These are phyloP conservation scores for Drosophila tani DNA, from an alignment of 1,140 invertebrate genomes.

Conservation along the genomic window DNA sequence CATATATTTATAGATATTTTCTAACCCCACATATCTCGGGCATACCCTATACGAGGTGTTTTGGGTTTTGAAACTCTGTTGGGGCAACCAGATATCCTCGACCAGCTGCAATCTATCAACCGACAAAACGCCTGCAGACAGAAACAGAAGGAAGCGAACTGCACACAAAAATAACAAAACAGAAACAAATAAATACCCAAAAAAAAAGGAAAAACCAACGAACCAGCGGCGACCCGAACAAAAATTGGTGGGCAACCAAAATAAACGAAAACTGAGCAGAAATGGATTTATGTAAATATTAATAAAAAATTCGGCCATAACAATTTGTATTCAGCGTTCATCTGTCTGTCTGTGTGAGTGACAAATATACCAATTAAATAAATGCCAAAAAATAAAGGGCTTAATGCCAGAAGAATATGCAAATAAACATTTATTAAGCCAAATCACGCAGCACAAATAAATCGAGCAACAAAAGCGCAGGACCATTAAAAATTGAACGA, in stretches of 20 bases:
- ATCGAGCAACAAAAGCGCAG: slow-evolving; percentile 19
- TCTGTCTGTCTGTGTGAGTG: slow-evolving; percentile 46
- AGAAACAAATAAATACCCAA: slow-evolving; percentile 39
- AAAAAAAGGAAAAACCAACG: slow-evolving; percentile 5
- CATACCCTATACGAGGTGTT: background rate
- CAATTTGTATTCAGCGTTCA: slow-evolving; percentile 60
- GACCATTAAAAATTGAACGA: slow-evolving; percentile 34
- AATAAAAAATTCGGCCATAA: slow-evolving; percentile 58
- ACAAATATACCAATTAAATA: slow-evolving; percentile 79
- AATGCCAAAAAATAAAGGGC: slow-evolving; percentile 71
- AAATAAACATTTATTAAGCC: slow-evolving; percentile 61
- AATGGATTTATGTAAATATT: slow-evolving; percentile 78
- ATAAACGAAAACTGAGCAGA: slow-evolving; percentile 47
- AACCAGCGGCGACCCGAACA: slow-evolving; percentile 28
- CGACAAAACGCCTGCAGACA: slow-evolving; percentile 76
- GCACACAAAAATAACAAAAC: slow-evolving; percentile 41
- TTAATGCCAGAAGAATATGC: slow-evolving; percentile 59
- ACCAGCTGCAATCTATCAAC: slow-evolving; percentile 80
- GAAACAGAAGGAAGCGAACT: slow-evolving; percentile 69
- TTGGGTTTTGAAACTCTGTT: slow-evolving; percentile 31
- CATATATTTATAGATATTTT: background rate
- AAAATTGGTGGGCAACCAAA: slow-evolving; percentile 46
- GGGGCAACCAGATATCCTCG: slow-evolving; percentile 59
- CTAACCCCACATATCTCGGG: too few relatives aligned
- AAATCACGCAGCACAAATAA: slow-evolving; percentile 56